These are phyloP conservation scores for Abramis brama DNA, from an alignment of 2,113 vertebrate species.

Conservation along the genomic window DNA sequence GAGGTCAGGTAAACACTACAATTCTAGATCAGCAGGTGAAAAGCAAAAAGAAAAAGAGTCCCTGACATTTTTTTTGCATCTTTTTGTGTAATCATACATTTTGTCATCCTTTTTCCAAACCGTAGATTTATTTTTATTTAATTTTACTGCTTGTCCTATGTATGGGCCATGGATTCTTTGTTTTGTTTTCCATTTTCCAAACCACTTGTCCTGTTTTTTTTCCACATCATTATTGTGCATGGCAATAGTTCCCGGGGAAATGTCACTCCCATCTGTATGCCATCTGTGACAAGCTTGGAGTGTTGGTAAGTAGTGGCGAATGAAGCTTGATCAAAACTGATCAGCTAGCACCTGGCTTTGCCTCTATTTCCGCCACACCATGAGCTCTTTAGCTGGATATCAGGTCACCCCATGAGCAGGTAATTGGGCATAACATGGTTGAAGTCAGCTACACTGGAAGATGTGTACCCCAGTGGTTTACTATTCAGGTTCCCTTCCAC, in stretches of 20 bases:
- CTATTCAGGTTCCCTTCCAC: background rate
- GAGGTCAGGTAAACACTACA: constrained; percentile 3
- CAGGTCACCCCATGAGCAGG: background rate
- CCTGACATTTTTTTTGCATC: too few relatives aligned
- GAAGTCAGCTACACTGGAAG: background rate
- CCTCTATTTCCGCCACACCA: background rate
- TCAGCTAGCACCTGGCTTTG: constrained; percentile 1
- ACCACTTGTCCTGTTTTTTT: too few relatives aligned
- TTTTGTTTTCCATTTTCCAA: too few relatives aligned
- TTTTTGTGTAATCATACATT: background rate
- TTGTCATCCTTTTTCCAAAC: background rate
- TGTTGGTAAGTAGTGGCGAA: background rate
- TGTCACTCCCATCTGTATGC: too few relatives aligned
- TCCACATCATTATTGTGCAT: too few relatives aligned
- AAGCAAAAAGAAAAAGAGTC: background rate
- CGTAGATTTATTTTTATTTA: too few relatives aligned
- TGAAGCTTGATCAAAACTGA: constrained; percentile 9
- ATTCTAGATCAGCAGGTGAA: background rate
- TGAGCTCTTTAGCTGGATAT: background rate
- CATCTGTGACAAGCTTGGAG: too few relatives aligned
- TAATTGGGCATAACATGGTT: background rate
- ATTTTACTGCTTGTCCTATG: too few relatives aligned
- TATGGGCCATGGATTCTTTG: too few relatives aligned
- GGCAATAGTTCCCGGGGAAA: too few relatives aligned
- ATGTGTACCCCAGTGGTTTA: background rate